Percentiles rank a stretch among this genome's conserved stretches.
phyloP scores from a whole-genome alignment of 2,113 vertebrate genomes.

The Labeo catla region DNA sequence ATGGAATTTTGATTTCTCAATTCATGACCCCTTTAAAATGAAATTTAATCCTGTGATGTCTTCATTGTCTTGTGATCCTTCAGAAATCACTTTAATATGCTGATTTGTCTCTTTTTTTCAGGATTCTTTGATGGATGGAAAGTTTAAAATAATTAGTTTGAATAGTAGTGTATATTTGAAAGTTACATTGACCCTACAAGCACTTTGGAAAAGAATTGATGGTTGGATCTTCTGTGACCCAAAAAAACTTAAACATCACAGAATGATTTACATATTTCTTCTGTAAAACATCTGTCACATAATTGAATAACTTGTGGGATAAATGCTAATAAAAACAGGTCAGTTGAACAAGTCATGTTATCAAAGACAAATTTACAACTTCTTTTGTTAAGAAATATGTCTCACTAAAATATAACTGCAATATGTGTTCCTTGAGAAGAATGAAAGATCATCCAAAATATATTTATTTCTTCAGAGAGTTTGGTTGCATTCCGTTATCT shows the following conservation, averaged over 20 bases:
- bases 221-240: no score
- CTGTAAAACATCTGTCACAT: neutral
- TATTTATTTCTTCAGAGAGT: neutral
- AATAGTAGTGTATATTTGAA: neutral
- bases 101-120: neutral
- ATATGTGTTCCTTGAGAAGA: neutral
- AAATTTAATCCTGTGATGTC: no score
- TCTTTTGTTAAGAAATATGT: neutral
- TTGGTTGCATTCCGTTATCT: neutral
- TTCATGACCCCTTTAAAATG: no score
- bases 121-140: no score
- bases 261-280: neutral
- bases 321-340: neutral
- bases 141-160: no score
- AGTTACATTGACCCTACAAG: neutral
- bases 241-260: neutral
- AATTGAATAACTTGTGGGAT: neutral
- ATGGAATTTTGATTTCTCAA: no score
- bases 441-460: constrained; percentile 5
- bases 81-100: neutral
- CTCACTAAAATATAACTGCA: neutral
- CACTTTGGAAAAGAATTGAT: neutral
- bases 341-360: neutral
- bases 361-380: neutral
- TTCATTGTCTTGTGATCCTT: neutral